These are phyloP conservation scores for Rhyacichthys aspro DNA, from an alignment of 2,797 vertebrate species.

Conservation along the genomic window DNA sequence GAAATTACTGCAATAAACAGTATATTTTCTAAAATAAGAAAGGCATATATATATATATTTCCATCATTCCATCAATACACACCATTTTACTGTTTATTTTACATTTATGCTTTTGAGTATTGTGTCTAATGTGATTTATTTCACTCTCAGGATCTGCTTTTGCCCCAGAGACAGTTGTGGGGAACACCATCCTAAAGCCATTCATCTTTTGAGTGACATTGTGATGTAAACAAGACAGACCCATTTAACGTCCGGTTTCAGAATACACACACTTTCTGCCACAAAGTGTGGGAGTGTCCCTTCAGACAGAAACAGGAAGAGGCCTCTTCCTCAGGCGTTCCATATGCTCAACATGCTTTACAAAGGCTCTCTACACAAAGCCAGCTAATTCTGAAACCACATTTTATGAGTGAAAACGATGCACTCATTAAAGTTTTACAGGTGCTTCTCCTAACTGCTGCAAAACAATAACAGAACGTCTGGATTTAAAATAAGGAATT, in stretches of 20 bases:
- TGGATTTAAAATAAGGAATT: neutral
- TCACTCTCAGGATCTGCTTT: neutral
- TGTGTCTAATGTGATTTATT: neutral
- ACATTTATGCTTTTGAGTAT: too few relatives aligned
- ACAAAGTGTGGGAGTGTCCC: conserved; percentile 21
- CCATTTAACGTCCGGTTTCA: conserved; percentile 57
- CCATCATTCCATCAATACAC: too few relatives aligned
- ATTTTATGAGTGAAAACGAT: neutral
- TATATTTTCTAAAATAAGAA: too few relatives aligned
- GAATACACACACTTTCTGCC: conserved; percentile 35
- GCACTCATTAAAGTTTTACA: neutral
- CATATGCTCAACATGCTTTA: conserved; percentile 1
- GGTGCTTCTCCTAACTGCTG: neutral
- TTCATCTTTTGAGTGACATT: conserved; percentile 68
- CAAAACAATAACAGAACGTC: neutral
- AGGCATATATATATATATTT: too few relatives aligned
- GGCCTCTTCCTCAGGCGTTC: conserved; percentile 31
- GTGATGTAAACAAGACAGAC: conserved; percentile 69
- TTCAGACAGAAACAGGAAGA: conserved; percentile 31
- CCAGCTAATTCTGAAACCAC: neutral
- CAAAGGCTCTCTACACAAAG: neutral
- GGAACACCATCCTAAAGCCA: conserved; percentile 47
- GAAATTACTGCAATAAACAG: neutral
- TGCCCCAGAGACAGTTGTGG: conserved; percentile 41
- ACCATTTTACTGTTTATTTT: too few relatives aligned